A percentile compares a stretch with the other conserved stretches of the same genome.
Evolutionary conservation across 2,797 vertebrate genomes (phyloP).

Genomic region (Heteromormyrus szaboi): DNA sequence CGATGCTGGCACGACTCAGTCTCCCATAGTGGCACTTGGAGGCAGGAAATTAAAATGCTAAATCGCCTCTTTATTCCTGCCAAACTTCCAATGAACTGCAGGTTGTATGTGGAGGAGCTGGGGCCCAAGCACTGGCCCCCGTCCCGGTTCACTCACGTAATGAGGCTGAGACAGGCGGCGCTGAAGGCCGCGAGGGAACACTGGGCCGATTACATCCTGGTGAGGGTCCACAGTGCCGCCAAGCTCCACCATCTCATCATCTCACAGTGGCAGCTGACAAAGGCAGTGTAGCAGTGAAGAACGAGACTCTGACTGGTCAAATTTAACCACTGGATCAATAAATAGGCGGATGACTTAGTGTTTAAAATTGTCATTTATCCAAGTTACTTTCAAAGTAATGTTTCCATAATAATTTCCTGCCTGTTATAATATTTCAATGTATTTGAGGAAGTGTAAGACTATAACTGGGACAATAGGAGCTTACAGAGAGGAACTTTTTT

Average conservation of each 20-base stretch:
- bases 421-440: not conserved
- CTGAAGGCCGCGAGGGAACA: slow-evolving; percentile 68
- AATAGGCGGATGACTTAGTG: not conserved
- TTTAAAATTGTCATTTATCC: not conserved
- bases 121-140: slow-evolving; percentile 79
- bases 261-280: not conserved
- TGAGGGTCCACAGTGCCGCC: slow-evolving; percentile 41
- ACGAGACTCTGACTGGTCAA: not conserved
- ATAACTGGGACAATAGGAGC: not conserved
- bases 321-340: not conserved
- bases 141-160: slow-evolving; percentile 72
- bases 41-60: not conserved
- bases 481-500: not conserved
- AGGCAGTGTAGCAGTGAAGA: not conserved
- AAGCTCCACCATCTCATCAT: not conserved
- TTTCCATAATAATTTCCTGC: not conserved
- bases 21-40: not conserved
- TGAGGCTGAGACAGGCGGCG: slow-evolving; percentile 77
- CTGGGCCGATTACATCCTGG: slow-evolving; percentile 83
- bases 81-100: slow-evolving; percentile 34
- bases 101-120: slow-evolving; percentile 72
- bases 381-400: not conserved
- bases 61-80: not conserved
- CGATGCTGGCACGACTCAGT: not conserved
- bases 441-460: not conserved